Base-by-base conservation (phyloP, 2,888 invertebrate genomes). In the Priocnemis perturbator region DNA sequence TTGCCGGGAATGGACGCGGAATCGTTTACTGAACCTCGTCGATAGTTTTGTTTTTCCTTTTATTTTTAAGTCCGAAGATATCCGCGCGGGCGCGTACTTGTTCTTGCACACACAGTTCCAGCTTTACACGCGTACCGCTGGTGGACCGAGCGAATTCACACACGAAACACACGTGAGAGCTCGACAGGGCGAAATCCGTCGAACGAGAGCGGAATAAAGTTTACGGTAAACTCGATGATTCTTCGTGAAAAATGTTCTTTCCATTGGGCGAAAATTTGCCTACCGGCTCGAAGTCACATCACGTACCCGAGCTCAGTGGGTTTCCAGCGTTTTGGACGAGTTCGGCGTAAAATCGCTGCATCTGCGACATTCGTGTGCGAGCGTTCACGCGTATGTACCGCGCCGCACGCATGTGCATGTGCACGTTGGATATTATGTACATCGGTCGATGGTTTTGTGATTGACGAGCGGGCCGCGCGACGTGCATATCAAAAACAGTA, bases 401-500 rank as follows among this genome's bases (percentile, higher is more conserved):
- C 4, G 50, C 15, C 17, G 19, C 2, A 2, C 7, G 19, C 15
- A 9, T 7, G 17, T 7, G 50, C 17, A 11, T 47, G 47, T 11
- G n/a, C 47, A 11, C n/a, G 15, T 15, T 47, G 3, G 5, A 17
- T 14, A 37, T 37, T 37, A 37, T 9, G 37, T 37, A 37, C 37
- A 11, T 37, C 37, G 14, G 50, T 58, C 59, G 64, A 63, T 69
- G 63, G 61, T 72, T 60, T 69, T 66, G 59, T 56, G 72, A 72
- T 72, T 72, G 72, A 72, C 69, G 72, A 66, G 68, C 64, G 56
- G 65, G 55, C 45, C 53, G 45, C 45, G 60, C 53, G 21, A 37
- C 37, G 60, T 19, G 67, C 69, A 61, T 64, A 71, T 70, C 60
- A 59, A 68, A 76, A 71, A 69, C 67, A 60, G 71, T 62, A 69